Conservation (phyloP, 1,140 invertebrate species). For the Anastrepha ludens region DNA sequence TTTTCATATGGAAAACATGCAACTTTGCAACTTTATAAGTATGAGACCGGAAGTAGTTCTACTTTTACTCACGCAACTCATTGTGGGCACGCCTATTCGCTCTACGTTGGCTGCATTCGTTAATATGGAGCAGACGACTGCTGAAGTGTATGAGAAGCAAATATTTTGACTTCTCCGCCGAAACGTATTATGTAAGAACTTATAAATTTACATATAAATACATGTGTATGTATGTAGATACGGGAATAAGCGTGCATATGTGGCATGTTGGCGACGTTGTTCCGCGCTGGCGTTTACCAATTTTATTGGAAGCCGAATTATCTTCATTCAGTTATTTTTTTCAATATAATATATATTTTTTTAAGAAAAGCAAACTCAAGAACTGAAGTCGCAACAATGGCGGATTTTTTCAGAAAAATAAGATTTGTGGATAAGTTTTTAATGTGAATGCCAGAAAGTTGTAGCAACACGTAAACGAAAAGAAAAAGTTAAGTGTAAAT, state of each 20-base stretch:
- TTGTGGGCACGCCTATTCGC: constrained; percentile 18
- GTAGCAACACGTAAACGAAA: too few species aligned
- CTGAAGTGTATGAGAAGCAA: neutral
- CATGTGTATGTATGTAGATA: too few species aligned
- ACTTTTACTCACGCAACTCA: constrained; percentile 32
- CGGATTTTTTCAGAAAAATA: neutral
- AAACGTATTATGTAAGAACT: neutral
- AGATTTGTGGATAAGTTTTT: neutral
- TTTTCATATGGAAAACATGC: constrained; percentile 31
- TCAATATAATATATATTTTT: neutral
- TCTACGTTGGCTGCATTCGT: neutral
- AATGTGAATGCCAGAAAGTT: neutral
- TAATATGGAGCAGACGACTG: neutral
- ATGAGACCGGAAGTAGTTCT: constrained; percentile 22
- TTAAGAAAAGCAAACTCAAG: neutral
- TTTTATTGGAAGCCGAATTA: neutral
- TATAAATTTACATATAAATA: too few species aligned
- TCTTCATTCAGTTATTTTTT: neutral
- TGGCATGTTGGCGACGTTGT: too few species aligned
- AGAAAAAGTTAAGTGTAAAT: too few species aligned
- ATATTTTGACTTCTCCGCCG: neutral
- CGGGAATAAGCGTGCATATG: too few species aligned
- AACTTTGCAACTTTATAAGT: constrained; percentile 16
- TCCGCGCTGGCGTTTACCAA: neutral
- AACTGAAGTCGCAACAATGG: neutral